Evolutionary conservation across 2,113 vertebrate species (phyloP).

Genomic region (Serranochromis macrocephalus): DNA sequence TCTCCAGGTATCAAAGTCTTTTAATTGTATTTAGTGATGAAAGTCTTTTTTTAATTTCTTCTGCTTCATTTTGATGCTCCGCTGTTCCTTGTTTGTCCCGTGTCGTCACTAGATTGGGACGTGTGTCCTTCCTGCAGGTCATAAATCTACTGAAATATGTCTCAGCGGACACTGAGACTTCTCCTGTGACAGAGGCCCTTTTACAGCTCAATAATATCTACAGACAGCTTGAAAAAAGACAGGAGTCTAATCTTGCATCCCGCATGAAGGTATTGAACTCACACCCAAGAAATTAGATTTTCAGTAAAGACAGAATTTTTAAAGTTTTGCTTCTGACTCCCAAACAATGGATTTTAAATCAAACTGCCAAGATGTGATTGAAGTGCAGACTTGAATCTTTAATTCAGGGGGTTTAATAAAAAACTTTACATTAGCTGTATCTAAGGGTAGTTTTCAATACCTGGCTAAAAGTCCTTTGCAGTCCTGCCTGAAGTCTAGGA

Average conservation of each 20-base stretch:
- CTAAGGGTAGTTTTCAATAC: background rate
- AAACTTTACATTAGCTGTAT: background rate
- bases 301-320: background rate
- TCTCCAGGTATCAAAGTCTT: constrained; percentile 75
- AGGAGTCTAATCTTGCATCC: constrained; percentile 58
- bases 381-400: background rate
- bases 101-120: constrained; percentile 73
- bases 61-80: background rate
- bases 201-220: constrained; percentile 77
- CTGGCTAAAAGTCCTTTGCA: background rate
- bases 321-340: background rate
- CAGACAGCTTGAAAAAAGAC: constrained; percentile 80
- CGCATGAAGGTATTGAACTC: constrained; percentile 73
- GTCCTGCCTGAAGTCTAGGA: background rate
- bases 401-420: background rate
- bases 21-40: background rate
- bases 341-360: background rate
- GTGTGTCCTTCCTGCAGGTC: constrained; percentile 73
- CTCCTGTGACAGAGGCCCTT: constrained; percentile 81
- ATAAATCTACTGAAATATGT: constrained; percentile 78
- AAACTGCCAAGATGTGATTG: background rate
- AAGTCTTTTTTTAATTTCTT: background rate
- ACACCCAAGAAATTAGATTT: background rate
- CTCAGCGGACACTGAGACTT: constrained; percentile 72
- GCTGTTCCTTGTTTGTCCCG: background rate